Base-by-base conservation (phyloP, 2,797 vertebrate species). In the Rhabdomys pumilio region DNA sequence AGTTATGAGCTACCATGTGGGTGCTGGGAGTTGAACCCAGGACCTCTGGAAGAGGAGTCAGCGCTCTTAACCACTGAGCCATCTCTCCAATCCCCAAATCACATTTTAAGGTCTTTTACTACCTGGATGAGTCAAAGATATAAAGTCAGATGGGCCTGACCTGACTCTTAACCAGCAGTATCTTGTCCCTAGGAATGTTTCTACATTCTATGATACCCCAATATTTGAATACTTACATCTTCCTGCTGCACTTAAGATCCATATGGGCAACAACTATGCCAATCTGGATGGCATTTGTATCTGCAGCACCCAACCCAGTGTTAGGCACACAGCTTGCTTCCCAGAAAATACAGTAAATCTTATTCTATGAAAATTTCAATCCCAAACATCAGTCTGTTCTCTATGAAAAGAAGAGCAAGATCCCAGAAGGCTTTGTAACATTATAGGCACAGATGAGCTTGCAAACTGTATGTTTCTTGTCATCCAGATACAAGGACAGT, bases 391-490 rank as follows among this genome's bases (percentile, higher is more conserved):
- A 20, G 13, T 65, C 53, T 26, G 47, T 67, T 72, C 26, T 53
- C 55, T 72, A 75, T 65, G 38, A 34, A 88, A 75, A 31, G 6
- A 41, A 47, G 10, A n/a, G 1, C 1, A 44, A 22, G 2, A 72
- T 76, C 41, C 67, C 44, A 84, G 6, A 86, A 75, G 26, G 11
- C n/a, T 94, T 95, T 93, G 41, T 76, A 91, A 93, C 93, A 75
- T 89, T 85, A 57, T 31, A 29, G 26, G 34, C 79, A 87, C 47
- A 89, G 38, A 73, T 31, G 44, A 20, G 34, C 63, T 29, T n/a
- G 22, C 19, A 88, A 61, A 67, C 17, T 24, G 17, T 85, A 59
- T 76, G 77, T 38, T 93, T n/a, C 61, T 26, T 72, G 41, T 26
- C 81, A 88, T 13, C 26, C 38, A 82, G 91, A 82, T 8, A 44